phyloP scores from a whole-genome alignment of 1,140 invertebrate genomes.

The Lethocerus indicus region DNA sequence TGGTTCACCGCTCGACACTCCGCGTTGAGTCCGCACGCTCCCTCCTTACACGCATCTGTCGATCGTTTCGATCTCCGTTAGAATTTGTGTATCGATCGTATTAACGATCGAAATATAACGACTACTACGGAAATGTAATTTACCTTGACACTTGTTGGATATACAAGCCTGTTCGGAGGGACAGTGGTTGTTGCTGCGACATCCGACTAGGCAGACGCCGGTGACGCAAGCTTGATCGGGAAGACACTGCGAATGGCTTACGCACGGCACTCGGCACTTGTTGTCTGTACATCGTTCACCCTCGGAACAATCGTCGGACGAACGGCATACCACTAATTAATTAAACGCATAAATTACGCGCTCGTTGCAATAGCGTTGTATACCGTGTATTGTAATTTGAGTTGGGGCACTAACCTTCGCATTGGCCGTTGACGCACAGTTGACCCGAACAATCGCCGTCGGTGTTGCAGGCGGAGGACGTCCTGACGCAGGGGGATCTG shows the following conservation, averaged over 20 bases:
- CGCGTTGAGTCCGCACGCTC: constrained; percentile 70
- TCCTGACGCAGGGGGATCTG: constrained; percentile 53
- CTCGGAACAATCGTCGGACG: constrained; percentile 54
- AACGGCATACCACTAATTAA: constrained; percentile 51
- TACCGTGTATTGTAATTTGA: background rate
- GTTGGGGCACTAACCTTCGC: constrained; percentile 32
- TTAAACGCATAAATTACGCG: constrained; percentile 9
- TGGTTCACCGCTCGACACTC: constrained; percentile 56
- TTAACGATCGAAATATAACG: background rate
- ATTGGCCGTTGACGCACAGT: constrained; percentile 65
- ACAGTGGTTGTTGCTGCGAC: constrained; percentile 66
- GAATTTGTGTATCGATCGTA: background rate
- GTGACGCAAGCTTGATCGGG: constrained; percentile 59
- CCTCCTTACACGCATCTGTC: constrained; percentile 25
- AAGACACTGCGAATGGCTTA: constrained; percentile 61
- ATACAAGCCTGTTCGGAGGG: constrained; percentile 55
- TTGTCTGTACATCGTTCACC: constrained; percentile 65
- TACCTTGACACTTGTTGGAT: constrained; percentile 56
- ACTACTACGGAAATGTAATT: background rate
- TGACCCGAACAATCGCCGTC: constrained; percentile 61
- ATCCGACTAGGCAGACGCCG: constrained; percentile 63
- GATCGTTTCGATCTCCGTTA: background rate
- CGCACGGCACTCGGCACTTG: constrained; percentile 58
- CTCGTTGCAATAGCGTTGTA: no score
- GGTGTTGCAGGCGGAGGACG: constrained; percentile 38